Base-by-base conservation (phyloP, 2,797 vertebrate species). In the Potorous gilbertii region DNA sequence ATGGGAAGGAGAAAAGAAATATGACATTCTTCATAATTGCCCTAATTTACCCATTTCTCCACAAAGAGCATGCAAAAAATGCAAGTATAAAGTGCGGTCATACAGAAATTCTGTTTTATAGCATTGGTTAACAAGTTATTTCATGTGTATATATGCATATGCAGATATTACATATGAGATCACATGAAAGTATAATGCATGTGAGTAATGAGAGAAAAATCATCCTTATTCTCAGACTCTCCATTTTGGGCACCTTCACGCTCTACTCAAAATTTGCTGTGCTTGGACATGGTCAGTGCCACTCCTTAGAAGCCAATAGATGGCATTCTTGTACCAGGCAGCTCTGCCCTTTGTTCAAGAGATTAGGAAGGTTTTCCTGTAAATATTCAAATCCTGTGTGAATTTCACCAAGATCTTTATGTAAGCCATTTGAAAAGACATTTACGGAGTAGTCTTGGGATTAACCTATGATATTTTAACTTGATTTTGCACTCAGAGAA, bases 251-350 rank as follows among this genome's bases (percentile, higher is more conserved):
- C 90, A 97, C 13, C 87, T 96, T 55, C 93, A 52, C 14, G 62
- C 87, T 93, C 94, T 87, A 66, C 56, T 97, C 24, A 52, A 74
- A 87, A 94, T 52, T 90, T 90, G 74, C 90, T 97, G 40, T 93
- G 55, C 59, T 90, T 94, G 90, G 91, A 21, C n/a, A 55, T 92
- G 94, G 94, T 96, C 95, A 95, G 93, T 94, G 96, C 10, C 97
- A 94, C 96, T 96, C 81, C 62, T 93, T 95, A 92, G 34, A 95
- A 95, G 92, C 98, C 98, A 50, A 98, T 97, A 98, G 97, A 97
- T 98, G 98, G 97, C 97, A 97, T 97, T 96, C 96, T 98, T 98
- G 97, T 90, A 95, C 95, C 97, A 98, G 91, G 74, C 66, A 96
- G 97, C n/a, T 97, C 96, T 97, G 93, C 55, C 93, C 87, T 94